Evolutionary conservation across 30 jellyfish, hydroid and myxozoan species (phyloP), one percentile per base, ranked within the genome.

Genomic region (Aurelia aurita): DNA sequence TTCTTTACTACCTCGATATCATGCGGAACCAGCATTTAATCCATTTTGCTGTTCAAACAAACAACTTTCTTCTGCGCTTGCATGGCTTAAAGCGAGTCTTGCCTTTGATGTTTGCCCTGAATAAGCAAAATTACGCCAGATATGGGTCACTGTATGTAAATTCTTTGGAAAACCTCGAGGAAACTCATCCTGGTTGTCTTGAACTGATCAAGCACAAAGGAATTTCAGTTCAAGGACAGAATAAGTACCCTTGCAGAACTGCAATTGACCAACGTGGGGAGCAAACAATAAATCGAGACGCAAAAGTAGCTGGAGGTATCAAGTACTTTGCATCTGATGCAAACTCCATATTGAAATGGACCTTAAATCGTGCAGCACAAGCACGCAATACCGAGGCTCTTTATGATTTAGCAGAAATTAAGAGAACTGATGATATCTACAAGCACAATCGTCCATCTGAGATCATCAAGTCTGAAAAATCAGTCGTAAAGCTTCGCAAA

Each of bases 271-370:
- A 79, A 69, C 44, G 84, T 4, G 84, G 90, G 0, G 69, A 79
- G 72, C 90, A 79, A 21, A 59, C 90, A 62, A 60, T 79, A 60
- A 79, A 79, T 45, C 80, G 90, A 59, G 84, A 79, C 28, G 90
- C 90, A 21, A 79, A 79, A 79, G 61, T 45, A 63, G 55, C 90
- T 23, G 90, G 90, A 47, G 81, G 81, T 28, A 79, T 59, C 57
- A 59, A 61, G 59, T 27, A 26, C 58, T 79, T 60, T 79, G 84
- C 81, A 25, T 60, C 79, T 79, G 63, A 75, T 57, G 6, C 61
- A 53, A 20, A 54, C 14, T 53, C 77, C 77, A 59, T 75, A 23
- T 64, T 75, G 28, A 53, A 75, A 39, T 51, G 87, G 87, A 55
- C 62, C 31, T 39, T 75, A 29, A 75, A 75, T 59, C 76, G 77